Evolutionary conservation across 2,797 vertebrate species (phyloP).

Genomic region (Galago senegalensis): DNA sequence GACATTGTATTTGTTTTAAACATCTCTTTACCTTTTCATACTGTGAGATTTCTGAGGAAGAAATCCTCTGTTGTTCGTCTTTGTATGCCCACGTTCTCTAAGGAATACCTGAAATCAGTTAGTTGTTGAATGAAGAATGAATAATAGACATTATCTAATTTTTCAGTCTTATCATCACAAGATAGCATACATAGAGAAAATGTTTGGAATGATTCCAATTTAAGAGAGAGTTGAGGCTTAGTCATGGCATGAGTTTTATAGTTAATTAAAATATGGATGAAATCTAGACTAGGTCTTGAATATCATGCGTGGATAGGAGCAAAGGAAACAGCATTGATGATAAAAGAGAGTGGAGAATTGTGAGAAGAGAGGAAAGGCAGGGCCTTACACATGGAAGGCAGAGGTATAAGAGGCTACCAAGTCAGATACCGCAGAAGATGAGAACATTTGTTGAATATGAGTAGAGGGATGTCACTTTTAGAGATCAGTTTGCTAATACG

Average conservation of each 20-base stretch:
- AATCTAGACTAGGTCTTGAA: not conserved
- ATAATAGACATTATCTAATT: not conserved
- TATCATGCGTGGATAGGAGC: not conserved
- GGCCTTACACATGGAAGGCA: not conserved
- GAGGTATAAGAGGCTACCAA: not conserved
- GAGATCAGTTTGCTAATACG: not conserved
- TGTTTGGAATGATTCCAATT: not conserved
- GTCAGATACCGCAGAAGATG: not conserved
- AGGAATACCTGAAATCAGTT: not conserved
- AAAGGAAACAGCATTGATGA: not conserved
- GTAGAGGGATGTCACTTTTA: not conserved
- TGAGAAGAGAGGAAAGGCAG: not conserved
- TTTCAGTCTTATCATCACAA: not conserved
- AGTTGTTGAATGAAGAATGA: not conserved
- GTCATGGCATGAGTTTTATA: not conserved
- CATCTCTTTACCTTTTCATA: not conserved
- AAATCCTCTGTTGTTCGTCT: not conserved
- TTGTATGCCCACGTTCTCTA: not conserved
- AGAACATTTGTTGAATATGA: not conserved
- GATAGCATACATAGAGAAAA: not conserved
- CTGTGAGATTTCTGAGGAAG: constrained; percentile 28
- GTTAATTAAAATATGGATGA: not conserved
- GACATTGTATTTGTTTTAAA: not conserved
- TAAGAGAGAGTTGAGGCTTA: not conserved
- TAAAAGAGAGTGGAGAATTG: not conserved